phyloP scores from a whole-genome alignment of 2,113 vertebrate genomes.

The Muntiacus reevesi region DNA sequence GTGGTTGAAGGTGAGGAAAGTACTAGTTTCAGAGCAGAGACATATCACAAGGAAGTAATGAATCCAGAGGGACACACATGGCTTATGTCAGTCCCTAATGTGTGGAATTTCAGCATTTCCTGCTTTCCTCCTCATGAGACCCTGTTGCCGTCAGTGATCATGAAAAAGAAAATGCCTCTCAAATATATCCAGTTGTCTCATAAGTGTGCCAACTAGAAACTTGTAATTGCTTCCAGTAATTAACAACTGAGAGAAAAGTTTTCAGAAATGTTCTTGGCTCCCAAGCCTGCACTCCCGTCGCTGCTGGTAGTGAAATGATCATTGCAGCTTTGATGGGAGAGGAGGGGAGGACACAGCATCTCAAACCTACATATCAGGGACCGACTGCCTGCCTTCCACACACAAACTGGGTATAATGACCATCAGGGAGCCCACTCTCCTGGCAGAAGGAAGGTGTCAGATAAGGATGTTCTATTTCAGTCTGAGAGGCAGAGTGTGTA shows the following conservation, averaged over 20 bases:
- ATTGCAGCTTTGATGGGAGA: background rate
- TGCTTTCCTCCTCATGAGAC: background rate
- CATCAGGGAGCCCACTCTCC: background rate
- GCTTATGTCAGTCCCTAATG: background rate
- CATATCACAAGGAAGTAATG: background rate
- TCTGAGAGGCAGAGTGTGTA: background rate
- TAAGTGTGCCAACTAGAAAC: background rate
- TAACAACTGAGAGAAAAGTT: background rate
- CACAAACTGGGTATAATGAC: background rate
- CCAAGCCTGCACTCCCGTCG: background rate
- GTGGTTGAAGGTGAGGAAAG: background rate
- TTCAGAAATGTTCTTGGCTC: background rate
- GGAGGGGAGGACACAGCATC: background rate
- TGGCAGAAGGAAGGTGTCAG: background rate
- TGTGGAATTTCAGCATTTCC: background rate
- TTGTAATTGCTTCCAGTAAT: background rate
- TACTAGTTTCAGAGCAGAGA: background rate
- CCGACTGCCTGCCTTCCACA: background rate
- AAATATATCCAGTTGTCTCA: background rate
- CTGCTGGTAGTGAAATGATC: background rate
- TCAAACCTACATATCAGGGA: background rate
- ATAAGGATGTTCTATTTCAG: background rate
- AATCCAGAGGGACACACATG: background rate
- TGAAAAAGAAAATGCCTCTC: background rate
- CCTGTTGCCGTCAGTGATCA: background rate